phyloP scores from a whole-genome alignment of 2,113 vertebrate genomes.

The Actinemys pallida region DNA sequence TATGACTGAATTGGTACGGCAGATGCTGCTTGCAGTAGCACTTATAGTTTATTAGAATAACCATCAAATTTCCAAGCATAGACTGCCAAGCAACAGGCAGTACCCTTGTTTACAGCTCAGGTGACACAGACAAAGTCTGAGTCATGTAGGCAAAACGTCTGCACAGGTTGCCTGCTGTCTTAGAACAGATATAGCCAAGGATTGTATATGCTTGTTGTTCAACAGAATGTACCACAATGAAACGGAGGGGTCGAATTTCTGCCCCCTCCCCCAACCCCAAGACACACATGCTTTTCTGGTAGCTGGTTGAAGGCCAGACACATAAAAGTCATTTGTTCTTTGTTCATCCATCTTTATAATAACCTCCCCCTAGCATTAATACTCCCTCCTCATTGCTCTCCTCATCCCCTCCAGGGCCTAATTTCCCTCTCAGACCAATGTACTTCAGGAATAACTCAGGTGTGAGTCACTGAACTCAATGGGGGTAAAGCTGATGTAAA shows the following conservation, averaged over 20 bases:
- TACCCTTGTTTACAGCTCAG: background rate
- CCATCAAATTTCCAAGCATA: background rate
- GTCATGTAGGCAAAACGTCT: background rate
- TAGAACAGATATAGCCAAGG: background rate
- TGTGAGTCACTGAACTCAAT: background rate
- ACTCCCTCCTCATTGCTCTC: background rate
- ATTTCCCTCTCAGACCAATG: background rate
- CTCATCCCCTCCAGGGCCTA: background rate
- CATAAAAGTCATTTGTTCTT: background rate
- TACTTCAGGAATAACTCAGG: background rate
- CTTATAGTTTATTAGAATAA: background rate
- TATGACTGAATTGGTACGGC: background rate
- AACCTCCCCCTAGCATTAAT: background rate
- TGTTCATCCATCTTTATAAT: background rate
- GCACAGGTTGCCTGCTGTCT: background rate
- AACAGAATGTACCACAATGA: background rate
- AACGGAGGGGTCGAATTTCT: background rate
- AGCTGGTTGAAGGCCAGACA: background rate
- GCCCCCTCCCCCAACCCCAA: background rate
- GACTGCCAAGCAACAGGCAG: background rate
- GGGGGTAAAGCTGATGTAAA: background rate
- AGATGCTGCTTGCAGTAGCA: background rate
- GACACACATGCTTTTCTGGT: background rate
- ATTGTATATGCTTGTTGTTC: background rate
- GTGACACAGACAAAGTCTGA: background rate